Conservation (phyloP, 2,888 invertebrate species). For the Tiphia femorata region DNA sequence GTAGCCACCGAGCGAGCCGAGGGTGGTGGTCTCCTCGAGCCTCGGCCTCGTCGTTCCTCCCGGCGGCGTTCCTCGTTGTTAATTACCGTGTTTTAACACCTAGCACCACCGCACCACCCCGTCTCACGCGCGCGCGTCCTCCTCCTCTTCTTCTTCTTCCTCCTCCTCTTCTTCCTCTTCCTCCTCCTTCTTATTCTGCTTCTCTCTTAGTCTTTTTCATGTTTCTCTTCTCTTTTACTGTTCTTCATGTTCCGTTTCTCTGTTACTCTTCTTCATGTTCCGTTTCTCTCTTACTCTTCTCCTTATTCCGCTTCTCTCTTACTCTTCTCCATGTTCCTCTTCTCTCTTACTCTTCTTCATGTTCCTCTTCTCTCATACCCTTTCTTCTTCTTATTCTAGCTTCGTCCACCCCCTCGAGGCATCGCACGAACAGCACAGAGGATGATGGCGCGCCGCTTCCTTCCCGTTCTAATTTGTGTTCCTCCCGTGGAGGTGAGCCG, state of each 20-base stretch:
- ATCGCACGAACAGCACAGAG: too few relatives aligned
- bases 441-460: too few relatives aligned
- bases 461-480: too few relatives aligned
- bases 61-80: conserved; percentile 63
- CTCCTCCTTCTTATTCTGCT: conserved; percentile 12
- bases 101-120: conserved; percentile 51
- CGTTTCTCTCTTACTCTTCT: conserved; percentile 13
- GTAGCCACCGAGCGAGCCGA: conserved; percentile 59
- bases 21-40: conserved; percentile 60
- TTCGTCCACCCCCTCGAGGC: too few relatives aligned
- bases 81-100: conserved; percentile 69
- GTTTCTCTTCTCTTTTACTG: conserved; percentile 1
- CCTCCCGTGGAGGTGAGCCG: too few relatives aligned
- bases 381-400: background rate
- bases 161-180: conserved; percentile 8
- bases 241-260: conserved; percentile 4
- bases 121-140: conserved; percentile 30
- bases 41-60: conserved; percentile 44
- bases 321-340: conserved; percentile 23
- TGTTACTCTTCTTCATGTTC: conserved; percentile 15
- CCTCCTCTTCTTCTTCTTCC: conserved; percentile 17
- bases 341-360: conserved; percentile 17
- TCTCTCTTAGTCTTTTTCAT: too few relatives aligned
- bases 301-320: conserved; percentile 13
- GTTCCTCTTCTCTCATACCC: background rate